Base-by-base conservation (phyloP, 37 sponge, comb jelly and placozoan genomes). In the Aplysina aerophoba region DNA sequence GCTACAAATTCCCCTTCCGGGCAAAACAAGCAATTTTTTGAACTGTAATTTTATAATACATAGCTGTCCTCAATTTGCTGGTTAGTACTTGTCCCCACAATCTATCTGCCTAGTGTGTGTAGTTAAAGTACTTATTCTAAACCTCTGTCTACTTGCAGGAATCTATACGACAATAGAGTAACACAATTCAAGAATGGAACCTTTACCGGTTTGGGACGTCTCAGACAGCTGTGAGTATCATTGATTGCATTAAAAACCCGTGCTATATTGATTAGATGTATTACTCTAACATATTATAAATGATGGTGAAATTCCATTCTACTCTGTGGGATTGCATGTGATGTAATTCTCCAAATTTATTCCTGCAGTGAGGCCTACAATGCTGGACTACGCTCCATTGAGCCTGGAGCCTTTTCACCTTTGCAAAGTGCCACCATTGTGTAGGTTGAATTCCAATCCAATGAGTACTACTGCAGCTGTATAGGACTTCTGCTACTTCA, bases 181-280 rank as follows among this genome's bases (percentile, higher is more conserved):
- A 55, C 25, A 62, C 24, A 20, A 0, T 59, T 88, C 28, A 66
- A 55, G 25, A 53, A 66, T 40, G 88, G 83, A 58, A 78, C 79
- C 20, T 88, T 88, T 73, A 74, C 59, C 22, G 88, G 88, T 44
- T 79, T 88, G 50, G 60, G 19, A 3, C 75, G 74, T 24, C 79
- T 88, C 8, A 62, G 57, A 24, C 60, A 35, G 34, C 39, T 88
- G 88, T 88, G 53, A 83, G 88, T 28, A 56, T 1, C 37, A 34
- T 3, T 8, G 30, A 6, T 3, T 44, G 50, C 8, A 44, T 44
- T 40, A 24, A 38, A 24, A 4, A 38, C 0, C 37, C 44, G 4
- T 11, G 12, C 4, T 62, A 13, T 27, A 28, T 62, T 27, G 24
- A 28, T n/a, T 62, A 62, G 28, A 4, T 62, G 64, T 62, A 11